These are phyloP conservation scores for Paracentrotus lividus DNA, from an alignment of 53 echinoderm and acorn worm species.

Conservation along the genomic window DNA sequence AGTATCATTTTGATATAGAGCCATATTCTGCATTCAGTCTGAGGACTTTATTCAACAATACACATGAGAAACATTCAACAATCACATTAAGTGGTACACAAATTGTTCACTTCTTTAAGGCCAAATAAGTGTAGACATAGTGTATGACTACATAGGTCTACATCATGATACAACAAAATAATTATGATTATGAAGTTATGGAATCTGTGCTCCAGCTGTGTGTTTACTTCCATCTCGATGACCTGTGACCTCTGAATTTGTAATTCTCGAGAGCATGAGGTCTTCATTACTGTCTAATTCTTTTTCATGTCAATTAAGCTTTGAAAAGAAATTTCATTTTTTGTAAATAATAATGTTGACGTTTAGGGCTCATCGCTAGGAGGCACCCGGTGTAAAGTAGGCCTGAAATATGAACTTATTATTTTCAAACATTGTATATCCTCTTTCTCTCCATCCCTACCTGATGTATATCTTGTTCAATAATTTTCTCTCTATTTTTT, in stretches of 20 bases:
- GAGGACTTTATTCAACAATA: background rate
- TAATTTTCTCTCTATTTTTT: too few species aligned
- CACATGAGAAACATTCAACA: background rate
- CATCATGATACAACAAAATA: too few species aligned
- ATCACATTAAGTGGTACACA: too few species aligned
- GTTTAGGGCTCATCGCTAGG: too few species aligned
- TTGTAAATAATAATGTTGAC: too few species aligned
- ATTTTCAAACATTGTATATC: too few species aligned
- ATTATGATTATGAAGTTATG: too few species aligned
- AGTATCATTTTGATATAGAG: slow-evolving; percentile 15
- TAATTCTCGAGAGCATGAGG: slow-evolving; percentile 18
- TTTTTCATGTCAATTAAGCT: background rate
- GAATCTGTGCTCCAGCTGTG: slow-evolving; percentile 41
- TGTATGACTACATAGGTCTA: background rate
- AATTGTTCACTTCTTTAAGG: background rate
- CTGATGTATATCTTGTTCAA: too few species aligned
- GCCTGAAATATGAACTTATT: too few species aligned
- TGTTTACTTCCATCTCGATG: background rate
- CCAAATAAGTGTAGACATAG: background rate
- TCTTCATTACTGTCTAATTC: slow-evolving; percentile 36
- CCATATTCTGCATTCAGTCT: background rate
- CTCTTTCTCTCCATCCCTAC: too few species aligned
- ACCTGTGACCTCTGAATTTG: slow-evolving; percentile 17
- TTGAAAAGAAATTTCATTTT: too few species aligned
- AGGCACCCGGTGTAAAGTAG: too few species aligned